phyloP scores from a whole-genome alignment of 2,888 invertebrate species.

The Philhelius pedissequus region DNA sequence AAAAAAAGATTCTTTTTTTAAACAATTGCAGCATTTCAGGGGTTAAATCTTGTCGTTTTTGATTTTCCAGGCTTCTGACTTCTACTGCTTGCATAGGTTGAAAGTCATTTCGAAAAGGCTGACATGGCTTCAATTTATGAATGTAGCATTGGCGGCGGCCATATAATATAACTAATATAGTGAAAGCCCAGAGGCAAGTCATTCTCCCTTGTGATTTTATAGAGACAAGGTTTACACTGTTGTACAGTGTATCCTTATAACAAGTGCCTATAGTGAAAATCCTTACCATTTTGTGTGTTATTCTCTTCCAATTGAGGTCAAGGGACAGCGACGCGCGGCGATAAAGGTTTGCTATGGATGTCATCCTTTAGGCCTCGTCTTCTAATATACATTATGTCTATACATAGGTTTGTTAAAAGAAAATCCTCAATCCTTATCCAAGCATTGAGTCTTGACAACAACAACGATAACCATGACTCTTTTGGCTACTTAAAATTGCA shows the following conservation, averaged over 20 bases:
- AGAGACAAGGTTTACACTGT: neutral
- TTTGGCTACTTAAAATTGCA: slow-evolving; percentile 12
- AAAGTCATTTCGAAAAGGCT: slow-evolving; percentile 26
- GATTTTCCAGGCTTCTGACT: neutral
- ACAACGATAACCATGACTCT: neutral
- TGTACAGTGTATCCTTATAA: slow-evolving; percentile 17
- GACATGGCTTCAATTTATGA: slow-evolving; percentile 42
- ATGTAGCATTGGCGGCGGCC: neutral
- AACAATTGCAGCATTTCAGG: slow-evolving; percentile 17
- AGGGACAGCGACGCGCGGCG: neutral
- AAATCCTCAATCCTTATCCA: neutral
- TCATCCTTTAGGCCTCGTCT: slow-evolving; percentile 3
- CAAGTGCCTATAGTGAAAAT: slow-evolving; percentile 13
- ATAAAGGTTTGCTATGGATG: neutral
- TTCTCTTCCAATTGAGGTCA: slow-evolving; percentile 21
- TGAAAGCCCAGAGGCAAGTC: slow-evolving; percentile 7
- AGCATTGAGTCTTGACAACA: neutral
- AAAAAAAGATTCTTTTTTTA: neutral
- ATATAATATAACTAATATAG: slow-evolving; percentile 22
- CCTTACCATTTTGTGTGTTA: slow-evolving; percentile 24
- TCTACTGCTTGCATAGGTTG: neutral
- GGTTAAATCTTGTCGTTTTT: slow-evolving; percentile 14
- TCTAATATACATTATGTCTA: neutral
- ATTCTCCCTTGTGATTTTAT: neutral
- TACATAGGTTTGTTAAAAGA: slow-evolving; percentile 33